phyloP scores from a whole-genome alignment of 2,797 vertebrate genomes.

The Chanos chanos region DNA sequence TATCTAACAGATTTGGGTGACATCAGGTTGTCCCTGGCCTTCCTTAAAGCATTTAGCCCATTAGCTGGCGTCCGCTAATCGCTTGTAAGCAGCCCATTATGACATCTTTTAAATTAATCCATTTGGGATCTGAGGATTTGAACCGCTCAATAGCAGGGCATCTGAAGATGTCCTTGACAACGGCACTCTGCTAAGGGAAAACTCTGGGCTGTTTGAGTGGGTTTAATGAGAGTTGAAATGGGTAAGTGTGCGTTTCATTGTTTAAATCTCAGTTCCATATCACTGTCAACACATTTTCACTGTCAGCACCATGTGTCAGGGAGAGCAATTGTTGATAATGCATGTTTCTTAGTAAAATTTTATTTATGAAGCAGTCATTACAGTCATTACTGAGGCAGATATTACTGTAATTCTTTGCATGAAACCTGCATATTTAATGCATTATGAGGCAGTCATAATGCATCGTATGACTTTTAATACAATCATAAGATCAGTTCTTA shows the following conservation, averaged over 20 bases:
- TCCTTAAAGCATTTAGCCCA: slow-evolving; percentile 51
- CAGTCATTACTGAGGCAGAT: no score
- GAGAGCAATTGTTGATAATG: no score
- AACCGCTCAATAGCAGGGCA: slow-evolving; percentile 52
- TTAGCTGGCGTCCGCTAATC: slow-evolving; percentile 57
- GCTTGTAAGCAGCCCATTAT: slow-evolving; percentile 57
- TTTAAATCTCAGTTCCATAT: background rate
- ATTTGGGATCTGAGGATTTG: slow-evolving; percentile 57
- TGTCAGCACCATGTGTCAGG: background rate
- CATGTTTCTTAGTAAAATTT: no score
- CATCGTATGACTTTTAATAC: no score
- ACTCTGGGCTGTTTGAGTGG: slow-evolving; percentile 26
- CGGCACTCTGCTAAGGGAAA: slow-evolving; percentile 43
- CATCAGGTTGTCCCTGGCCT: slow-evolving; percentile 41
- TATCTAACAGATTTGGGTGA: slow-evolving; percentile 41
- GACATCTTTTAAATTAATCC: slow-evolving; percentile 57
- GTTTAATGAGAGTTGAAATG: slow-evolving; percentile 45
- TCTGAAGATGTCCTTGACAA: slow-evolving; percentile 60
- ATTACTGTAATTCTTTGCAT: no score
- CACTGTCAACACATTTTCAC: background rate
- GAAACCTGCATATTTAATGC: no score
- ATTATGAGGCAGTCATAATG: no score
- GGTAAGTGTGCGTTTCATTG: background rate
- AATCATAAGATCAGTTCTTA: no score
- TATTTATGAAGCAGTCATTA: no score